These are phyloP conservation scores for Egretta garzetta DNA, from an alignment of 2,113 vertebrate genomes.

Conservation along the genomic window DNA sequence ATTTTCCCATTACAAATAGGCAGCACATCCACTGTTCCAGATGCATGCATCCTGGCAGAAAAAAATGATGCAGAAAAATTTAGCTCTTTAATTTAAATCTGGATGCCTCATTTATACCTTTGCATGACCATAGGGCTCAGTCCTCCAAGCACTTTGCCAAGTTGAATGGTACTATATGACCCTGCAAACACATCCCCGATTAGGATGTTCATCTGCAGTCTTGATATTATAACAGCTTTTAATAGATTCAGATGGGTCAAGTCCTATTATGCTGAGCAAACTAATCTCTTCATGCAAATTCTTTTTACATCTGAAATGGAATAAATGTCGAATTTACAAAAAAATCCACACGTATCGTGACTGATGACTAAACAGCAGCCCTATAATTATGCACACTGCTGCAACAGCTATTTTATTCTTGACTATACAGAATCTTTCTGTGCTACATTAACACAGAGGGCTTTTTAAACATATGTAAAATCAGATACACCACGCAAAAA, in stretches of 20 bases:
- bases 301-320: constrained; percentile 5
- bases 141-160: neutral
- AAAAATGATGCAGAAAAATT: neutral
- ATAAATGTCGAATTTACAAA: neutral
- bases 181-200: neutral
- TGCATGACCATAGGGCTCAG: neutral
- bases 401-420: neutral
- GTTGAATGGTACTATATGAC: neutral
- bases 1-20: neutral
- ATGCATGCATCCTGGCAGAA: neutral
- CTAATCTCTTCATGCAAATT: neutral
- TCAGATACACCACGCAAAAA: neutral
- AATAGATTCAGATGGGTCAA: neutral
- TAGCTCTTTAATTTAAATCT: neutral
- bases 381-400: constrained; percentile 23
- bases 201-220: neutral
- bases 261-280: neutral
- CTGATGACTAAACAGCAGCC: constrained; percentile 41
- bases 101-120: neutral
- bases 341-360: neutral
- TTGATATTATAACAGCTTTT: neutral
- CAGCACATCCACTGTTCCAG: neutral
- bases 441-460: neutral
- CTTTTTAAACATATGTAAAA: neutral
- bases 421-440: neutral